Percentiles rank a stretch among this genome's conserved stretches.
phyloP scores from a whole-genome alignment of 2,113 vertebrate species.

The Sinocyclocheilus rhinocerous region DNA sequence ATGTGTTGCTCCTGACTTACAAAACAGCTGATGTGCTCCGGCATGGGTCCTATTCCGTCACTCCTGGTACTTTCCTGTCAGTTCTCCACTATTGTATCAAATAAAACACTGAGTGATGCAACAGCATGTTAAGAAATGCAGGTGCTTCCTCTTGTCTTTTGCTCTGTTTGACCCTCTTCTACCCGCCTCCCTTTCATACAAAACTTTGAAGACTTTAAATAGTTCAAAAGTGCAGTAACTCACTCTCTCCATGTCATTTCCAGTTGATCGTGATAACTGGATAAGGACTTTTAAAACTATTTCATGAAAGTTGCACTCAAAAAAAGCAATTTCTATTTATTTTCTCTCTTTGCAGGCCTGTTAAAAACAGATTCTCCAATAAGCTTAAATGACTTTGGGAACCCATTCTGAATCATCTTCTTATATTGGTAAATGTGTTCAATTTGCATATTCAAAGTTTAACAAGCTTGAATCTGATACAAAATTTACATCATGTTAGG shows the following conservation, averaged over 20 bases:
- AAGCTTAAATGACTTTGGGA: not conserved
- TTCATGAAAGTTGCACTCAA: not conserved
- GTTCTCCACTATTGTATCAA: not conserved
- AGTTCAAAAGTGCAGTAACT: constrained; percentile 18
- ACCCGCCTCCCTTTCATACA: not conserved
- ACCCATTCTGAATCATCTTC: not conserved
- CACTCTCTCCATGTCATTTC: not conserved
- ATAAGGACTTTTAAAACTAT: not conserved
- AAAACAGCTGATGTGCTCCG: not conserved
- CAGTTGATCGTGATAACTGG: not conserved
- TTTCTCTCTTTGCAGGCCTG: not conserved
- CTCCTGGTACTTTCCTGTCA: not conserved
- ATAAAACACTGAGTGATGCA: constrained; percentile 15
- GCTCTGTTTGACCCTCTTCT: not conserved
- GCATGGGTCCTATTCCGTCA: not conserved
- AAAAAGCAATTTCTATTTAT: not conserved
- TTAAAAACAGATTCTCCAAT: not conserved
- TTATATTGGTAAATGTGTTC: not conserved
- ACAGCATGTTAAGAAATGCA: constrained; percentile 1
- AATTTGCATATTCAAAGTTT: not conserved
- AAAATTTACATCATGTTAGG: too few relatives aligned
- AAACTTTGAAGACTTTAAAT: constrained; percentile 9
- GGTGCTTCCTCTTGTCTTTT: too few relatives aligned
- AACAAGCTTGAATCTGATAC: not conserved
- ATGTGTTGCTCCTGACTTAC: not conserved